Evolutionary conservation across 2,113 vertebrate genomes (phyloP).

Genomic region (Bagarius yarrelli): DNA sequence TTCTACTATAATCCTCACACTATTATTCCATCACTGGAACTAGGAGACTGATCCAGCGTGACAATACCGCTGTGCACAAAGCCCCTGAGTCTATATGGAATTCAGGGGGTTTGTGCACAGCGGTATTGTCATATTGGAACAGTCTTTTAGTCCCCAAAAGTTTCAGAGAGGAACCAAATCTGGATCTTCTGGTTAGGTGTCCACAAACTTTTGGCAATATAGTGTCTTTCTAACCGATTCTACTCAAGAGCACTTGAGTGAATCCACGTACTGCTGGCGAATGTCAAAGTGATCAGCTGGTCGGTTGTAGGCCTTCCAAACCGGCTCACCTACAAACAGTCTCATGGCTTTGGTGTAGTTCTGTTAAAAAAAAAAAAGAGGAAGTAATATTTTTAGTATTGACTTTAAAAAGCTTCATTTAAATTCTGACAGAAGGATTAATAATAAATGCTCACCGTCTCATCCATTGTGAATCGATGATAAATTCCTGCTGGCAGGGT

Average conservation of each 20-base stretch:
- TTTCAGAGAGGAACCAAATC: too few species aligned
- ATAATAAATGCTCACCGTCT: slow-evolving; percentile 70
- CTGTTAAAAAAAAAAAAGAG: slow-evolving; percentile 61
- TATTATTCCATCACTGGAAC: too few species aligned
- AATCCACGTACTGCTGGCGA: slow-evolving; percentile 73
- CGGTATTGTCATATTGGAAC: too few species aligned
- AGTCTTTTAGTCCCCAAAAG: too few species aligned
- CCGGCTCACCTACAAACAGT: slow-evolving; percentile 86
- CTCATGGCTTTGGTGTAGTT: slow-evolving; percentile 93
- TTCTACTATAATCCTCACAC: too few species aligned
- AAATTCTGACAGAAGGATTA: neutral
- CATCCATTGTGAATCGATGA: slow-evolving; percentile 89
- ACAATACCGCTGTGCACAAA: too few species aligned
- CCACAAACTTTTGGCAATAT: too few species aligned
- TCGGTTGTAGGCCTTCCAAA: slow-evolving; percentile 89
- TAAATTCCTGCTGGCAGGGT: slow-evolving; percentile 92
- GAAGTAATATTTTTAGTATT: neutral
- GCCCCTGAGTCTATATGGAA: too few species aligned
- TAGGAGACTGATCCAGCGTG: too few species aligned
- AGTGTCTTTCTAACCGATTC: neutral
- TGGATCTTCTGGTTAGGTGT: too few species aligned
- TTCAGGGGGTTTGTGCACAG: too few species aligned
- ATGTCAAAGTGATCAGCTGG: slow-evolving; percentile 82
- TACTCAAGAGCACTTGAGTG: slow-evolving; percentile 54
- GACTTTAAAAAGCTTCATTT: neutral